Percentiles rank a stretch among this genome's conserved stretches.
Evolutionary conservation across 2,888 invertebrate species (phyloP).

Genomic region (Mesorhabditis belari): DNA sequence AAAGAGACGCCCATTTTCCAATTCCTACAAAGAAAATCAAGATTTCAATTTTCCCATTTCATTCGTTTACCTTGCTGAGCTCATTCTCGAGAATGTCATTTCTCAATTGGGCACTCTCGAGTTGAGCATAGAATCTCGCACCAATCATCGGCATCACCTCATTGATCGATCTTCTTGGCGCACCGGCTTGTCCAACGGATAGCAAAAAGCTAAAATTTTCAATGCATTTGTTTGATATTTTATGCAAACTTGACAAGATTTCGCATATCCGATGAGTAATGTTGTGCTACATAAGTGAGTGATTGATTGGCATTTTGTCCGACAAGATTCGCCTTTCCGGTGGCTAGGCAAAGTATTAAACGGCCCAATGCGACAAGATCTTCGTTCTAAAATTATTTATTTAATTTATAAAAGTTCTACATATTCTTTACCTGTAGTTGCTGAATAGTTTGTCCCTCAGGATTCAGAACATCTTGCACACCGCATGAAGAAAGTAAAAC

Average conservation of each 20-base stretch:
- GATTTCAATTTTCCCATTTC: neutral
- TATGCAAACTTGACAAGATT: constrained; percentile 81
- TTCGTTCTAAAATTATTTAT: constrained; percentile 66
- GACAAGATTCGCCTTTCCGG: constrained; percentile 79
- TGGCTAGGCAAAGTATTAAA: constrained; percentile 82
- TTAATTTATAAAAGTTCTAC: neutral
- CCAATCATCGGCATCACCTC: constrained; percentile 99
- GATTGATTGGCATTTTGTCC: constrained; percentile 50
- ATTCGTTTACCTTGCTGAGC: constrained; percentile 64
- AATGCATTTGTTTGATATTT: no score
- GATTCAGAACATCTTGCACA: constrained; percentile 16
- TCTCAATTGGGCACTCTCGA: constrained; percentile 55
- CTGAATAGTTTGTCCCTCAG: constrained; percentile 17
- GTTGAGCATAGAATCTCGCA: constrained; percentile 86
- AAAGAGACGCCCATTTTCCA: constrained; percentile 87
- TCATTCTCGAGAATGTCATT: constrained; percentile 84
- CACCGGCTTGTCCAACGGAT: constrained; percentile 8
- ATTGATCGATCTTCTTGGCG: constrained; percentile 68
- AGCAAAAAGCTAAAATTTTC: constrained; percentile 1
- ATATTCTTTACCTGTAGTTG: constrained; percentile 10
- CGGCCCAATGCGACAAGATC: constrained; percentile 85
- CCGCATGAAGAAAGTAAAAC: constrained; percentile 24
- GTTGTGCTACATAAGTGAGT: constrained; percentile 77
- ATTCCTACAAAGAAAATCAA: constrained; percentile 64
- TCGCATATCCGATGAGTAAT: constrained; percentile 86